phyloP scores from a whole-genome alignment of 2,888 invertebrate genomes.

The Acanthopleura granulata region DNA sequence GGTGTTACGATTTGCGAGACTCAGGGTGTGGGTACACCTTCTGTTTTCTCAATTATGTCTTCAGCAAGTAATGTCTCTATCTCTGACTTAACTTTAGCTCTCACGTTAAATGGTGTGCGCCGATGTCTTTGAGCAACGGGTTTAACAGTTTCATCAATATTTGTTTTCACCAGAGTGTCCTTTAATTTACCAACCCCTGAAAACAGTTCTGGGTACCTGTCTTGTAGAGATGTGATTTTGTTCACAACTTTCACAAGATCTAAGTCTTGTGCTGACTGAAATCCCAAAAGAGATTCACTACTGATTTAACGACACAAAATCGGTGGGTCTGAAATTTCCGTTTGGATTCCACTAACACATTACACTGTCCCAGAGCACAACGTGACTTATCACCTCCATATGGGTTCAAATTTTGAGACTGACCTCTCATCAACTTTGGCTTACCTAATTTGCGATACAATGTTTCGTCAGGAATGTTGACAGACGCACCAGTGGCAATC shows the following conservation, averaged over 20 bases:
- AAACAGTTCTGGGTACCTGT: conserved; percentile 29
- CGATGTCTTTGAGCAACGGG: conserved; percentile 32
- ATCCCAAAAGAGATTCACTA: neutral
- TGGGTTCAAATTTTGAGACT: no score
- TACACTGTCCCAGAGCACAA: neutral
- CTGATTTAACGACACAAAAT: neutral
- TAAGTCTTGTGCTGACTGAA: neutral
- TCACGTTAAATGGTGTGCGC: conserved; percentile 36
- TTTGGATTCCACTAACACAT: neutral
- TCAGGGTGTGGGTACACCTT: conserved; percentile 39
- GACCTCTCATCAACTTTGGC: no score
- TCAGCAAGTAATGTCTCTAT: conserved; percentile 30
- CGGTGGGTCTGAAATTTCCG: neutral
- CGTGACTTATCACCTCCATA: neutral
- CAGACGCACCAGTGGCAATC: conserved; percentile 2
- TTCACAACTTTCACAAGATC: neutral
- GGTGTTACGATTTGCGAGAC: conserved; percentile 35
- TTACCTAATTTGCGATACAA: no score
- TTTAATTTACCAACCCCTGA: conserved; percentile 32
- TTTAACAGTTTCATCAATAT: conserved; percentile 30
- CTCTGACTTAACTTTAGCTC: conserved; percentile 34
- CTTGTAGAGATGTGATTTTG: neutral
- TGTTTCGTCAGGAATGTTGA: conserved; percentile 7
- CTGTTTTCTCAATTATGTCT: conserved; percentile 38
- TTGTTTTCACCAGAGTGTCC: conserved; percentile 22